Base-by-base conservation (phyloP, 2,888 invertebrate genomes). In the Polyommatus iphigenia region DNA sequence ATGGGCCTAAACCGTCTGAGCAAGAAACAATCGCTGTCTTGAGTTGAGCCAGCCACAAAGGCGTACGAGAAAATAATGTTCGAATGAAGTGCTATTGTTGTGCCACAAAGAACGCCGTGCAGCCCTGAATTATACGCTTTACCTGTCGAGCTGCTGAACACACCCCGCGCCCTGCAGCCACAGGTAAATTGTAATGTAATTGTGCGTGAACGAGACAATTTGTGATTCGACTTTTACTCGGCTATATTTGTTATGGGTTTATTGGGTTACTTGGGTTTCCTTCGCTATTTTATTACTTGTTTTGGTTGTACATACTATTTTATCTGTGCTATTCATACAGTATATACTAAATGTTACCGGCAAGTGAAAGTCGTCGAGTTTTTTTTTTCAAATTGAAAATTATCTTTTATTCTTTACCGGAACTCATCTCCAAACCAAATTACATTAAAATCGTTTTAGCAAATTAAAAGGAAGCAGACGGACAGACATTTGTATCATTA, bases 51-150 rank as follows among this genome's bases (percentile, higher is more conserved):
- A 24, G 59, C 78, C 73, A 79, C 78, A 78, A 79, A 78, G 77
- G 67, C 79, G 73, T 80, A 79, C 76, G 78, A 81, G 80, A 80
- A 77, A 80, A 81, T 79, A 79, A 79, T 78, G 79, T 79, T 78
- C 76, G 79, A 81, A 81, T 79, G 80, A 80, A 75, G 75, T 75
- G 78, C 79, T 79, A 79, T 80, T 81, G 81, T 80, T 79, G 18
- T 29, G 46, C 75, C 54, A 75, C 75, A 50, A 75, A 75, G 73
- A 73, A 79, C 71, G 78, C 71, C 76, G 57, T 88, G 85, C 85
- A 73, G 73, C 41, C 36, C 73, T 73, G 46, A 73, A 29, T 73
- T 73, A 73, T 46, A 18, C 50, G 50, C 73, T 50, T 72, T 41
- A 72, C 72, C 41, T 72, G 72, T 62, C 62, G 24, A 24, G 24